These are phyloP conservation scores for Thalassoma bifasciatum DNA, from an alignment of 2,113 vertebrate genomes.

Conservation along the genomic window DNA sequence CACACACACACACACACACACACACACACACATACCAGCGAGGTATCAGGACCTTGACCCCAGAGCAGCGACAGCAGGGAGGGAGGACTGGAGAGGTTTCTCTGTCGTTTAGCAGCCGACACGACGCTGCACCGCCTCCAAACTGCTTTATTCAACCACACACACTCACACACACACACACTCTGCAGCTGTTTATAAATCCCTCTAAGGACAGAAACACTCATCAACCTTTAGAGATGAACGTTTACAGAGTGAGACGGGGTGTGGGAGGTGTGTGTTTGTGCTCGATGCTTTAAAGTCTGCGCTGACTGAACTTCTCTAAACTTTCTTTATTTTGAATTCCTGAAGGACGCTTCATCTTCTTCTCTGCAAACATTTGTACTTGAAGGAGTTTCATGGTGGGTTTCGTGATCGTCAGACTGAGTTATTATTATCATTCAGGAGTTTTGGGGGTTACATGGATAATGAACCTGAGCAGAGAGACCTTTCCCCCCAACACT, in stretches of 20 bases:
- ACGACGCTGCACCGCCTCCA: conserved; percentile 44
- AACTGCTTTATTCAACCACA: conserved; percentile 42
- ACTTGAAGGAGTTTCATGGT: neutral
- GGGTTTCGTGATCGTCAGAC: conserved; percentile 6
- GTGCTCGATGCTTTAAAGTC: conserved; percentile 3
- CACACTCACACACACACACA: neutral
- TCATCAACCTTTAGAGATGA: conserved; percentile 67
- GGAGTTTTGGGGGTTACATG: neutral
- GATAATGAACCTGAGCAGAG: neutral
- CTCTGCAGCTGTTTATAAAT: conserved; percentile 76
- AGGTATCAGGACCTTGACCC: conserved; percentile 60
- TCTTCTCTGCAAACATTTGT: conserved; percentile 9
- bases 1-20: neutral
- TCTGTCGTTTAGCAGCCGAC: conserved; percentile 45
- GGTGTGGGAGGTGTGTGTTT: conserved; percentile 39
- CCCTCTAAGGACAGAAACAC: conserved; percentile 68
- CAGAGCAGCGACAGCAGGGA: neutral
- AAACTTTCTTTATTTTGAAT: conserved; percentile 25
- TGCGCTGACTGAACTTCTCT: conserved; percentile 32
- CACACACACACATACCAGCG: conserved; percentile 33
- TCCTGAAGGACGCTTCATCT: conserved; percentile 7
- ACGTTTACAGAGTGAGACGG: conserved; percentile 60
- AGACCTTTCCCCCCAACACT: neutral
- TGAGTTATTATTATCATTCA: conserved; percentile 2
- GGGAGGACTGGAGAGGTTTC: conserved; percentile 31